Base-by-base conservation (phyloP, 2,888 invertebrate genomes). In the Drosophila pseudotakahashii region DNA sequence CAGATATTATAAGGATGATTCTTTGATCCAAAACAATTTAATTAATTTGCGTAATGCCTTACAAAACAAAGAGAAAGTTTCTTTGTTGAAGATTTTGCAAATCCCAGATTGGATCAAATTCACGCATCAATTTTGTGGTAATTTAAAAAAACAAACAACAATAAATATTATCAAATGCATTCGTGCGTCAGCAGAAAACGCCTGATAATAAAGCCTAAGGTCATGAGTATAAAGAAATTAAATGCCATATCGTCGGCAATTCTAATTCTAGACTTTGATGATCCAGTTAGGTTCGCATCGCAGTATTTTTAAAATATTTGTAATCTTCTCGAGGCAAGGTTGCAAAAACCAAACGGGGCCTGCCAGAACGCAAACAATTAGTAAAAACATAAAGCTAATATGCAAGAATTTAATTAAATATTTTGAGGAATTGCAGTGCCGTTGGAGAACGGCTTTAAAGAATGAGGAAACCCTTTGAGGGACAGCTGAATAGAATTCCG, bases 311-410 rank as follows among this genome's bases (percentile, higher is more conserved):
- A 79, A 52, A 63, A 73, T 60, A 51, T 63, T 68, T 73, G 57
- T 51, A 44, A 45, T 32, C 50, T 64, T 66, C 37, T 14, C 6
- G 4, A 7, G 19, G 66, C 75, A 87, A 86, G 87, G 84, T 76
- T 66, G 3, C 4, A 42, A 39, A 37, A 37, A n/a, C n/a, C 7
- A 67, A 67, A 54, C 47, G 44, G 66, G 63, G 51, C 66, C 66
- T 51, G 66, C 42, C 26, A 42, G 34, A 42, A 64, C 64, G 51
- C 51, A 13, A 64, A 2, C 30, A 11, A 45, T 39, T 47, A 16
- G 14, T 3, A 14, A 16, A 16, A 14, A 19, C 41, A 9, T 26
- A 50, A 42, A 36, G 13, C 7, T 2, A 23, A 41, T 16, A 67
- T 37, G 37, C 50, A 53, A 13, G 50, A 73, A 54, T 73, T 63